Conservation (phyloP, 2,888 invertebrate genomes). For the Archips crataeganus region DNA sequence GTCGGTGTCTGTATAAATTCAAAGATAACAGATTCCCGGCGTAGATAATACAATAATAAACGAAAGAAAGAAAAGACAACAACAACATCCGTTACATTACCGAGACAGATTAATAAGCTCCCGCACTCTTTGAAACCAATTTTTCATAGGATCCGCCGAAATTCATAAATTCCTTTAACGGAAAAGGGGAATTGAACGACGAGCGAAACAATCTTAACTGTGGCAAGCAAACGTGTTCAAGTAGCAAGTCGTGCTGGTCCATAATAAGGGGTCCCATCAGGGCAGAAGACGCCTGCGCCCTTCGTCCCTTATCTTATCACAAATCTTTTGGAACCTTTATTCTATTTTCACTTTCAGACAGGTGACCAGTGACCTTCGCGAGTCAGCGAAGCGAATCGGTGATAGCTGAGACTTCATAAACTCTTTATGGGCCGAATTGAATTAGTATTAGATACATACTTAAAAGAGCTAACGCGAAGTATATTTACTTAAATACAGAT, state of each 20-base stretch:
- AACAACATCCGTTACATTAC: conserved; percentile 36
- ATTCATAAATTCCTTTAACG: conserved; percentile 44
- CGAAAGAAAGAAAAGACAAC: conserved; percentile 15
- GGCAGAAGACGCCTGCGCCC: conserved; percentile 57
- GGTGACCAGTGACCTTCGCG: conserved; percentile 37
- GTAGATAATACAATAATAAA: conserved; percentile 19
- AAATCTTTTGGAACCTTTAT: conserved; percentile 49
- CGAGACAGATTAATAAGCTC: conserved; percentile 38
- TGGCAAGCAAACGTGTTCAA: conserved; percentile 82
- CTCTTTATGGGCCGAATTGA: conserved; percentile 17
- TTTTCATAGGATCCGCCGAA: conserved; percentile 36
- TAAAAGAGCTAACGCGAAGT: neutral
- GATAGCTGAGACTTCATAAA: conserved; percentile 36
- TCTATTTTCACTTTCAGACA: conserved; percentile 43
- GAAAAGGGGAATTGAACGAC: conserved; percentile 64
- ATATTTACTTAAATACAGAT: too few species aligned
- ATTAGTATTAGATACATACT: conserved; percentile 1
- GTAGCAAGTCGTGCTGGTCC: conserved; percentile 75
- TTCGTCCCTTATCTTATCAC: conserved; percentile 68
- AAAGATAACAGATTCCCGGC: conserved; percentile 17
- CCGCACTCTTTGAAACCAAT: conserved; percentile 30
- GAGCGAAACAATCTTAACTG: conserved; percentile 72
- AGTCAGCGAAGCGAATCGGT: conserved; percentile 7
- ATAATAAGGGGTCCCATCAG: conserved; percentile 75
- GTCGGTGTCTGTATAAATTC: conserved; percentile 4